These are phyloP conservation scores for Myopa testacea DNA, from an alignment of 2,888 invertebrate genomes.

Conservation along the genomic window DNA sequence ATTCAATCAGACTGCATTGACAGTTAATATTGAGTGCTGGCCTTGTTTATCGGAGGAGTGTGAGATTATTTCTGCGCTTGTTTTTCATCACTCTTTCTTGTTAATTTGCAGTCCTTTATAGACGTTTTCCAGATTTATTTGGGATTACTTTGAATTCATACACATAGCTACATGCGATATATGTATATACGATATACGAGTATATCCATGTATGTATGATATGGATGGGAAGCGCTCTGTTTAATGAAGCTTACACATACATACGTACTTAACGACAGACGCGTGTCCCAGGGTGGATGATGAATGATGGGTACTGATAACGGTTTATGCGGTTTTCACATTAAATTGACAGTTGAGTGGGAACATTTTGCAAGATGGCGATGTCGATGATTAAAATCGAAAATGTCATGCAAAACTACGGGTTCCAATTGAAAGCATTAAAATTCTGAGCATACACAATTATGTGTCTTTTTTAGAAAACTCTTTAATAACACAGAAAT, in stretches of 20 bases:
- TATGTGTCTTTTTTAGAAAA: too few species aligned
- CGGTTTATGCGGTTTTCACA: constrained; percentile 49
- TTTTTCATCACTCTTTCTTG: constrained; percentile 25
- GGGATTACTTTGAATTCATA: too few species aligned
- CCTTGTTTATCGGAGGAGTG: constrained; percentile 33
- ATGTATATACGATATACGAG: not conserved
- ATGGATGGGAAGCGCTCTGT: not conserved
- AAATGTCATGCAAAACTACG: too few species aligned
- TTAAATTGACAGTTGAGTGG: constrained; percentile 52
- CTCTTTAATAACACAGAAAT: too few species aligned
- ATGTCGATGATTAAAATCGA: too few species aligned
- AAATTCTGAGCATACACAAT: too few species aligned
- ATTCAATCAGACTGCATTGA: constrained; percentile 39
- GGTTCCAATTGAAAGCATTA: too few species aligned
- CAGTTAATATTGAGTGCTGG: constrained; percentile 40
- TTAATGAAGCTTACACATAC: not conserved
- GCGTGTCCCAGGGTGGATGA: constrained; percentile 1
- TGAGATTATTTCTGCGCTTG: constrained; percentile 34
- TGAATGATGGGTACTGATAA: constrained; percentile 45
- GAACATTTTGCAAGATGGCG: not conserved
- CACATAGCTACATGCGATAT: not conserved
- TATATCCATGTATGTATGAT: not conserved
- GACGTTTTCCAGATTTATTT: not conserved
- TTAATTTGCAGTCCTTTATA: not conserved
- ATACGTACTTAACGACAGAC: not conserved